Percentiles rank a stretch among this genome's conserved stretches.
Conservation (phyloP, 1,140 invertebrate species). For the Lepidurus arcticus region DNA sequence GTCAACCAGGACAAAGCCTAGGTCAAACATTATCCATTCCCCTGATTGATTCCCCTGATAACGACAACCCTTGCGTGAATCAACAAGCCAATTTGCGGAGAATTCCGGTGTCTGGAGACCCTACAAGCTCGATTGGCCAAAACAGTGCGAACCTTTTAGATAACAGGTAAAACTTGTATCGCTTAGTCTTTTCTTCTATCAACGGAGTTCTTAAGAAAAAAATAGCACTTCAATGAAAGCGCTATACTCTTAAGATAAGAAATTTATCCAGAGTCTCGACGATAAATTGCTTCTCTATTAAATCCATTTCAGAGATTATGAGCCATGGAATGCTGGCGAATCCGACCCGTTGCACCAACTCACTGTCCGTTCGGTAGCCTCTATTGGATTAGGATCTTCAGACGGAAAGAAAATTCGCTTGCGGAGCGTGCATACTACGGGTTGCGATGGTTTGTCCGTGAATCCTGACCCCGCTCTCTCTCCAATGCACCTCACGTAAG, state of each 20-base stretch:
- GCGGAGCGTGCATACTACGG: constrained; percentile 69
- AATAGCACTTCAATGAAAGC: neutral
- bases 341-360: constrained; percentile 41
- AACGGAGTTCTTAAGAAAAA: neutral
- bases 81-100: neutral
- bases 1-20: neutral
- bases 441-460: constrained; percentile 59
- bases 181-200: neutral
- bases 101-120: neutral
- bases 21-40: neutral
- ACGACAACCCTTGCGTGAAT: neutral
- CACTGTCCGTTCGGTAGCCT: constrained; percentile 67
- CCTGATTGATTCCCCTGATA: neutral
- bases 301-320: neutral
- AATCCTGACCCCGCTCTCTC: neutral
- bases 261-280: neutral
- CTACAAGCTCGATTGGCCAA: neutral
- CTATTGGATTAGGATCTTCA: constrained; percentile 76
- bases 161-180: neutral
- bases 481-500: neutral
- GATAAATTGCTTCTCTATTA: neutral
- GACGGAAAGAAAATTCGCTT: constrained; percentile 78
- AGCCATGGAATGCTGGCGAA: constrained; percentile 13
- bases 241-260: neutral
- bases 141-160: neutral